These are phyloP conservation scores for Nothura maculosa DNA, from an alignment of 2,797 vertebrate species.

Conservation along the genomic window DNA sequence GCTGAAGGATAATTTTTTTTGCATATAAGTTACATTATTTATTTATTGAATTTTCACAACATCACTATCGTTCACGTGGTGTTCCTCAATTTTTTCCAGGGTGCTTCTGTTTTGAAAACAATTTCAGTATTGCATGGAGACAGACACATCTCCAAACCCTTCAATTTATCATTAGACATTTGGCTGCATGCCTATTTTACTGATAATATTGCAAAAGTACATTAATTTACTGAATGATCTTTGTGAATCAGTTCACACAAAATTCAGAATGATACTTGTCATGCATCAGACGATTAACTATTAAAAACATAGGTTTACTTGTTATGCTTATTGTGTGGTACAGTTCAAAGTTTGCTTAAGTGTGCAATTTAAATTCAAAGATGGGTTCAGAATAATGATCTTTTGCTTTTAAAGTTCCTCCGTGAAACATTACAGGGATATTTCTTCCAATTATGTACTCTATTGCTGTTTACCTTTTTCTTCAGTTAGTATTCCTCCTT, in stretches of 20 bases:
- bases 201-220: conserved; percentile 83
- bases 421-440: conserved; percentile 59
- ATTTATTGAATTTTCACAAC: conserved; percentile 81
- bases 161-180: conserved; percentile 82
- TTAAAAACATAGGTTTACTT: conserved; percentile 79
- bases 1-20: conserved; percentile 71
- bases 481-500: conserved; percentile 25
- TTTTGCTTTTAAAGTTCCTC: conserved; percentile 74
- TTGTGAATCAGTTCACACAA: conserved; percentile 81
- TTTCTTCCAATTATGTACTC: conserved; percentile 15
- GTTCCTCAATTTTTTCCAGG: conserved; percentile 73
- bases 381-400: conserved; percentile 77
- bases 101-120: conserved; percentile 83
- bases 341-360: conserved; percentile 77
- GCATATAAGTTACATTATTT: conserved; percentile 77
- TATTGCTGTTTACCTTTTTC: conserved; percentile 30
- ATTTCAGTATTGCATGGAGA: conserved; percentile 76
- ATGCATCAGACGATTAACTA: conserved; percentile 77
- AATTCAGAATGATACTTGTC: conserved; percentile 79
- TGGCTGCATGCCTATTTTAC: conserved; percentile 82
- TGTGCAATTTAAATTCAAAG: conserved; percentile 80
- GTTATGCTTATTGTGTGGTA: conserved; percentile 73
- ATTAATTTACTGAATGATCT: conserved; percentile 83
- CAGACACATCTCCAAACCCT: conserved; percentile 81
- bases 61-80: conserved; percentile 61